A percentile compares a stretch with the other conserved stretches of the same genome.
These are phyloP conservation scores for Vimba vimba DNA, from an alignment of 2,113 vertebrate species.

Conservation along the genomic window DNA sequence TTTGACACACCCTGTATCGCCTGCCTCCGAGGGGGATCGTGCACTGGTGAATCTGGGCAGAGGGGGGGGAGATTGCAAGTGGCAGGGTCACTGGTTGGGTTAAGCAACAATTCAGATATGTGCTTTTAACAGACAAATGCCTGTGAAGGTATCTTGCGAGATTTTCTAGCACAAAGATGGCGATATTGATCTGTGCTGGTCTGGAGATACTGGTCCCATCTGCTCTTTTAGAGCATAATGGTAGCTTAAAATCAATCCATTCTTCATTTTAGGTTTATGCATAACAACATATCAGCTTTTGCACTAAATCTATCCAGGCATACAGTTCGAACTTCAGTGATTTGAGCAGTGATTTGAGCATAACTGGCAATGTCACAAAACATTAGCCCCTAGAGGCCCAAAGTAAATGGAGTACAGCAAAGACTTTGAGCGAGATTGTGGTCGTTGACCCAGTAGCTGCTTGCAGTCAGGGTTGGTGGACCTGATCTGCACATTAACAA, in stretches of 20 bases:
- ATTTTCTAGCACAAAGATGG: background rate
- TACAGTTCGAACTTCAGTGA: slow-evolving; percentile 62
- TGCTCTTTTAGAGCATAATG: background rate
- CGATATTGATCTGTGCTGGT: background rate
- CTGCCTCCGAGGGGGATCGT: slow-evolving; percentile 67
- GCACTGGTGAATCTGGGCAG: slow-evolving; percentile 62
- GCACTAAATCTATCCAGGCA: background rate
- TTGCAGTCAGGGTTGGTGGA: slow-evolving; percentile 26
- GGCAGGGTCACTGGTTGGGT: slow-evolving; percentile 79
- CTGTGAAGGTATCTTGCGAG: slow-evolving; percentile 1
- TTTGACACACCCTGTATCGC: slow-evolving; percentile 66
- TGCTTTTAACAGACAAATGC: slow-evolving; percentile 69
- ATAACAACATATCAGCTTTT: background rate
- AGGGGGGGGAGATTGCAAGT: slow-evolving; percentile 69
- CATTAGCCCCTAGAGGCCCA: slow-evolving; percentile 68
- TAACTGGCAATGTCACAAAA: slow-evolving; percentile 69
- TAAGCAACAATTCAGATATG: slow-evolving; percentile 78
- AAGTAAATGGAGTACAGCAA: slow-evolving; percentile 67
- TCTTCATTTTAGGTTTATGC: background rate
- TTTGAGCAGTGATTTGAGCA: slow-evolving; percentile 51
- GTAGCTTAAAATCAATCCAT: background rate
- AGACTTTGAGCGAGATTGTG: slow-evolving; percentile 58
- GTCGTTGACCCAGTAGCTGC: slow-evolving; percentile 70
- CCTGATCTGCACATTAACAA: slow-evolving; percentile 59
- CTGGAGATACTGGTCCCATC: background rate